Evolutionary conservation across 1,140 invertebrate species (phyloP).

Genomic region (Nylanderia fulva): DNA sequence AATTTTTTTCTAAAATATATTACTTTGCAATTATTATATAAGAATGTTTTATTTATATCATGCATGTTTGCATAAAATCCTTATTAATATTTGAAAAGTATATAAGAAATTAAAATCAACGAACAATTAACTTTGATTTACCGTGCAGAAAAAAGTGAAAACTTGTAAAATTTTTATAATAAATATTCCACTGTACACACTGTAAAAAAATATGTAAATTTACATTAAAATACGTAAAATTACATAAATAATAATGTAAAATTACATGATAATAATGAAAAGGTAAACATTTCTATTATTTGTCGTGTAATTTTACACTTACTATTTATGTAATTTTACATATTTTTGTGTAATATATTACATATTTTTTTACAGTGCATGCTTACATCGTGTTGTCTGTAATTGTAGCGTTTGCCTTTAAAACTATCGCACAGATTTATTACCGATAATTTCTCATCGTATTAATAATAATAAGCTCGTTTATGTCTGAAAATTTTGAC

Average conservation of each 20-base stretch:
- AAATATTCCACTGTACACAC: no score
- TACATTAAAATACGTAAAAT: no score
- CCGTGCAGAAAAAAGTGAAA: background rate
- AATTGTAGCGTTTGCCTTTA: background rate
- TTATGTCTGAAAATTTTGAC: background rate
- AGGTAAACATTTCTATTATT: no score
- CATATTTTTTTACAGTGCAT: no score
- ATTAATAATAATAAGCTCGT: background rate
- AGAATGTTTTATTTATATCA: background rate
- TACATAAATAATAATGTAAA: no score
- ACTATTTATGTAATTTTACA: no score
- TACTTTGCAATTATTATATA: background rate
- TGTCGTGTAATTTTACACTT: no score
- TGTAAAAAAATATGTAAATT: no score
- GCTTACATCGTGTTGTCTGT: background rate
- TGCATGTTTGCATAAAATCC: background rate
- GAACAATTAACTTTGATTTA: background rate
- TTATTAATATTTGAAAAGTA: background rate
- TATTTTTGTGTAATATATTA: no score
- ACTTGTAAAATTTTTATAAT: background rate
- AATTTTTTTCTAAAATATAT: background rate
- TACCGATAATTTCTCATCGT: background rate
- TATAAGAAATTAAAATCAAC: background rate
- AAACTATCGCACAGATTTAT: slow-evolving; percentile 3
- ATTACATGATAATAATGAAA: no score